phyloP scores from a whole-genome alignment of 2,888 invertebrate species.

The Marasmarcha lunaedactyla region DNA sequence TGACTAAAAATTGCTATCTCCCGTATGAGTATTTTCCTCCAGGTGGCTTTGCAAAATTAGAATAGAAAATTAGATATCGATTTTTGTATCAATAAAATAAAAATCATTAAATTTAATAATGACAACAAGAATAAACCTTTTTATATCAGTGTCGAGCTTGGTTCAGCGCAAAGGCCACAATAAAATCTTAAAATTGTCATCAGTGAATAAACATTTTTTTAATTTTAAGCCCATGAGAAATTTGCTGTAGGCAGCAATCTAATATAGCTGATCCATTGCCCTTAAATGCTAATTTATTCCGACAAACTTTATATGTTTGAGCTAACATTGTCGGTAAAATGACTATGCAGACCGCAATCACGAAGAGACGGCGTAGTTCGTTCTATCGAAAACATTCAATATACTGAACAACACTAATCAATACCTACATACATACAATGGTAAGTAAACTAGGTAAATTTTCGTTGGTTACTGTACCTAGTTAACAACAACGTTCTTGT shows the following conservation, averaged over 20 bases:
- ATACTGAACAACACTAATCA: neutral
- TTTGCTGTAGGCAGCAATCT: neutral
- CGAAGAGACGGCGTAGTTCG: conserved; percentile 19
- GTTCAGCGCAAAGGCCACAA: no score
- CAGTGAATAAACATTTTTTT: no score
- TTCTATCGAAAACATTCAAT: conserved; percentile 5
- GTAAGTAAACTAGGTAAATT: neutral
- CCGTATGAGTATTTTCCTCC: no score
- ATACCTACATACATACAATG: no score
- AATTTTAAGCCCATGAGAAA: neutral
- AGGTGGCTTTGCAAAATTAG: no score
- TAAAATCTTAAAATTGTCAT: no score
- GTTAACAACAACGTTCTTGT: neutral
- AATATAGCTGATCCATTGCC: neutral
- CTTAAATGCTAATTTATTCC: conserved; percentile 1
- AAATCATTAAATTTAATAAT: no score
- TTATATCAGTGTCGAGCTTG: no score
- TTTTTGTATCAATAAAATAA: no score
- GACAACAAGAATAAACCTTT: no score
- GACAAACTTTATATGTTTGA: neutral
- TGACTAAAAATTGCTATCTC: no score
- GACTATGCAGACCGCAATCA: conserved; percentile 18
- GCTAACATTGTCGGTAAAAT: conserved; percentile 10
- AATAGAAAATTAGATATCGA: no score
- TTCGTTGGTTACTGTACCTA: neutral